Evolutionary conservation across 2,797 vertebrate species (phyloP).

Genomic region (Sarcoramphus papa): DNA sequence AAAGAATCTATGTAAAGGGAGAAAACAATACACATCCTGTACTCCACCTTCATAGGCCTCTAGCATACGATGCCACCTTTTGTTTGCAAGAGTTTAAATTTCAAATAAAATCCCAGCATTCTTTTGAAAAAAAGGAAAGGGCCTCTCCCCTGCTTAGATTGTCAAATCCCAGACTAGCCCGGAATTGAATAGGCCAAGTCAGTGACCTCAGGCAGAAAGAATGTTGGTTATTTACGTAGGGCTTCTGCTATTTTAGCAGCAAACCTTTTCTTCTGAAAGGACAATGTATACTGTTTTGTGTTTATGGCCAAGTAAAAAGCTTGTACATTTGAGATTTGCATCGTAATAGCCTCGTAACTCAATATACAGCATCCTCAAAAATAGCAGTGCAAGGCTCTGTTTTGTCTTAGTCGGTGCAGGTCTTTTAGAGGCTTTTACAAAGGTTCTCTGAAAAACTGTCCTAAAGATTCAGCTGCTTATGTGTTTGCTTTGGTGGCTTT

Average conservation of each 20-base stretch:
- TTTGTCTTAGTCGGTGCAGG: constrained; percentile 16
- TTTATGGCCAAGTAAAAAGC: constrained; percentile 74
- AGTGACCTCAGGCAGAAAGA: constrained; percentile 94
- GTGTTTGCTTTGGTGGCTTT: not conserved
- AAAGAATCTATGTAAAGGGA: constrained; percentile 57
- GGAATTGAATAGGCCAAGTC: constrained; percentile 89
- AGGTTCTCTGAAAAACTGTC: not conserved
- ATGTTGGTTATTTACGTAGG: constrained; percentile 92
- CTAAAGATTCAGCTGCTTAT: not conserved
- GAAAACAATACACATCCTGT: constrained; percentile 66
- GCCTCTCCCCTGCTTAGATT: constrained; percentile 77
- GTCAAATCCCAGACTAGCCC: constrained; percentile 72
- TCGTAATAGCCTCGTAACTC: constrained; percentile 60
- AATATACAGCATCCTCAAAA: constrained; percentile 56
- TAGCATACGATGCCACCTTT: constrained; percentile 62
- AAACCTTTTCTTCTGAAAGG: constrained; percentile 65
- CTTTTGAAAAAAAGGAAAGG: constrained; percentile 78
- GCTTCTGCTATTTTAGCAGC: constrained; percentile 76
- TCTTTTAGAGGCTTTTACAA: constrained; percentile 34
- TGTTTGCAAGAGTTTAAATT: constrained; percentile 70
- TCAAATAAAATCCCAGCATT: constrained; percentile 68
- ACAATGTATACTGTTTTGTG: constrained; percentile 78
- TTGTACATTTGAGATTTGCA: constrained; percentile 68
- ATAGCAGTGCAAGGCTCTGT: constrained; percentile 6
- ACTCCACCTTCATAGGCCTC: constrained; percentile 64